Percentiles rank a stretch among this genome's conserved stretches.
Conservation (phyloP, 1,140 invertebrate genomes). For the Cotesia chilonis region DNA sequence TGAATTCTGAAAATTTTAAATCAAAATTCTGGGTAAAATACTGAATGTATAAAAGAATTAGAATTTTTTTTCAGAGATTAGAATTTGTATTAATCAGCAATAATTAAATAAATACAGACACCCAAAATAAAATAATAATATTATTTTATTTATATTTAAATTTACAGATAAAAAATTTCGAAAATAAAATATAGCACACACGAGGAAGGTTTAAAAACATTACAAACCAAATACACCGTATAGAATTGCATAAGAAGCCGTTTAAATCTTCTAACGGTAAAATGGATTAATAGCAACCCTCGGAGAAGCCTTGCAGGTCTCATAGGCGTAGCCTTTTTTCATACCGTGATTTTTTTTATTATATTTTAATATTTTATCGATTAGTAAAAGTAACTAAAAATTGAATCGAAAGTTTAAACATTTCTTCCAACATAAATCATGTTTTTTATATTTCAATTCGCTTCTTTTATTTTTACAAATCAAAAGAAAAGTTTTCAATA, state of each 20-base stretch:
- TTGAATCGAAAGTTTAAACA: too few relatives aligned
- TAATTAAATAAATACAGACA: not conserved
- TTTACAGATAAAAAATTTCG: not conserved
- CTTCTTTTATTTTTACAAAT: too few relatives aligned
- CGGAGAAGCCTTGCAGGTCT: slow-evolving; percentile 59
- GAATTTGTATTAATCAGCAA: too few relatives aligned
- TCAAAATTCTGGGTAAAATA: too few relatives aligned
- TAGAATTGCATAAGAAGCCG: slow-evolving; percentile 64
- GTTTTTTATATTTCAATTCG: too few relatives aligned
- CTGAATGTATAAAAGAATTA: too few relatives aligned
- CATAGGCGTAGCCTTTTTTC: slow-evolving; percentile 51
- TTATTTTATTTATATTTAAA: slow-evolving; percentile 31
- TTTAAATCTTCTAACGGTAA: slow-evolving; percentile 60
- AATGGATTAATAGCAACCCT: slow-evolving; percentile 64
- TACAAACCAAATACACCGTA: slow-evolving; percentile 35
- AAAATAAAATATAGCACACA: slow-evolving; percentile 9
- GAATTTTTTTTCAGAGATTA: too few relatives aligned
- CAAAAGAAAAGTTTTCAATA: too few relatives aligned
- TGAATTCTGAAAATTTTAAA: too few relatives aligned
- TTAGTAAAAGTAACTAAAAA: not conserved
- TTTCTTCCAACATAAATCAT: too few relatives aligned
- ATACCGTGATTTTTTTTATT: slow-evolving; percentile 23
- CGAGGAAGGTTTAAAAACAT: slow-evolving; percentile 29
- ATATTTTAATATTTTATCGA: slow-evolving; percentile 12
- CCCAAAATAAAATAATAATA: slow-evolving; percentile 40